These are phyloP conservation scores for Peucedramus taeniatus DNA, from an alignment of 2,113 vertebrate species.

Conservation along the genomic window DNA sequence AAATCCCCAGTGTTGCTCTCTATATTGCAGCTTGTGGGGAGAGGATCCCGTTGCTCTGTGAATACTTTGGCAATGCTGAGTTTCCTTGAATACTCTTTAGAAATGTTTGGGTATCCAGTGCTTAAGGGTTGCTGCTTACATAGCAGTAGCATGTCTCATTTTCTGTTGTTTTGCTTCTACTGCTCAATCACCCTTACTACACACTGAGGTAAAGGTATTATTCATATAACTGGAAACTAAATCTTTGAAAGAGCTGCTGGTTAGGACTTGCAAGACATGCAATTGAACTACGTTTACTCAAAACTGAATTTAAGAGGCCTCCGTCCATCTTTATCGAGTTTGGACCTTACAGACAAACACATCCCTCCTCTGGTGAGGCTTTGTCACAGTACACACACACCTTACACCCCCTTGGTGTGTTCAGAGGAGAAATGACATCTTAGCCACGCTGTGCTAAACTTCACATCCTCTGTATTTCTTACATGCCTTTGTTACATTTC, in stretches of 20 bases:
- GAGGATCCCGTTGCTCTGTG: not conserved
- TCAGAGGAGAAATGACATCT: not conserved
- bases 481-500: not conserved
- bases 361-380: not conserved
- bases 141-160: not conserved
- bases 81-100: not conserved
- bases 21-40: not conserved
- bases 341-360: not conserved
- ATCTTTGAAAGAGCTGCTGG: not conserved
- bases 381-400: too few species aligned
- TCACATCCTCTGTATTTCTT: not conserved
- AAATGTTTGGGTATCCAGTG: not conserved
- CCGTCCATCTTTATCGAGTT: not conserved
- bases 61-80: not conserved
- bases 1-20: not conserved
- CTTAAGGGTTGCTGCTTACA: not conserved
- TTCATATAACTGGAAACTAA: not conserved
- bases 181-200: not conserved
- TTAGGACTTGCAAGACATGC: not conserved
- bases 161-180: not conserved
- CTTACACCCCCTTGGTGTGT: fast-evolving
- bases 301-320: not conserved
- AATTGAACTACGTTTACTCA: not conserved
- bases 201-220: not conserved
- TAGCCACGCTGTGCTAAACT: not conserved